Evolutionary conservation across 1,140 invertebrate genomes (phyloP).

Genomic region (Chlorops oryzae): DNA sequence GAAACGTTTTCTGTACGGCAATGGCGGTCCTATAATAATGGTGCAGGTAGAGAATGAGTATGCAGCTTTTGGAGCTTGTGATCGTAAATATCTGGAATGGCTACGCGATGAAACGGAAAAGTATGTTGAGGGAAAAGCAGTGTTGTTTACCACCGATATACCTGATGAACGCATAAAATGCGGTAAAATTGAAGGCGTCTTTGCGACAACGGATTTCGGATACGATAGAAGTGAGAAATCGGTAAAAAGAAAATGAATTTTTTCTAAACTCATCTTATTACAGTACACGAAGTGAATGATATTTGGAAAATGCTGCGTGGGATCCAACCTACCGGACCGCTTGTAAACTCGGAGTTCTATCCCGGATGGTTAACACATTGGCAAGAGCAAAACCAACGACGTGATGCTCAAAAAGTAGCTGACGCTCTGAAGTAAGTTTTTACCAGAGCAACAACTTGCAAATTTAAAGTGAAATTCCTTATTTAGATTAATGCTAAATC

Average conservation of each 20-base stretch:
- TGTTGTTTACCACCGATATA: constrained; percentile 70
- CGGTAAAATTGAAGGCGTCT: constrained; percentile 57
- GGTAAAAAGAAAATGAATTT: background rate
- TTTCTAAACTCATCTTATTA: too few species aligned
- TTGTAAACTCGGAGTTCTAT: constrained; percentile 89
- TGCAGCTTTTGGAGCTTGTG: constrained; percentile 64
- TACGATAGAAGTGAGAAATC: constrained; percentile 32
- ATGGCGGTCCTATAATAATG: constrained; percentile 72
- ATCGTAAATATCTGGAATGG: constrained; percentile 55
- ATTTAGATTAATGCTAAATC: constrained; percentile 55
- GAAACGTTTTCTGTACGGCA: constrained; percentile 57
- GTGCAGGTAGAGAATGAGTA: constrained; percentile 81
- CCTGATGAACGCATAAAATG: constrained; percentile 50
- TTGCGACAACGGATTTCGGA: constrained; percentile 69
- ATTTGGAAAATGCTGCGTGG: constrained; percentile 49
- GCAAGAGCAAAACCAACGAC: constrained; percentile 60
- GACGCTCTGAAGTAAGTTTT: constrained; percentile 60
- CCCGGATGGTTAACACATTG: constrained; percentile 85
- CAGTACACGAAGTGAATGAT: constrained; percentile 36
- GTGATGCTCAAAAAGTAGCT: constrained; percentile 51
- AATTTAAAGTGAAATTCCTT: background rate
- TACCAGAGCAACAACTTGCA: too few species aligned
- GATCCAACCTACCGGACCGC: constrained; percentile 58
- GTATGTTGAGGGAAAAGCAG: constrained; percentile 54
- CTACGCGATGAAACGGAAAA: constrained; percentile 55